Evolutionary conservation across 2,888 invertebrate genomes (phyloP), one percentile per base, ranked within the genome.

Genomic region (Bursaphelenchus okinawaensis): DNA sequence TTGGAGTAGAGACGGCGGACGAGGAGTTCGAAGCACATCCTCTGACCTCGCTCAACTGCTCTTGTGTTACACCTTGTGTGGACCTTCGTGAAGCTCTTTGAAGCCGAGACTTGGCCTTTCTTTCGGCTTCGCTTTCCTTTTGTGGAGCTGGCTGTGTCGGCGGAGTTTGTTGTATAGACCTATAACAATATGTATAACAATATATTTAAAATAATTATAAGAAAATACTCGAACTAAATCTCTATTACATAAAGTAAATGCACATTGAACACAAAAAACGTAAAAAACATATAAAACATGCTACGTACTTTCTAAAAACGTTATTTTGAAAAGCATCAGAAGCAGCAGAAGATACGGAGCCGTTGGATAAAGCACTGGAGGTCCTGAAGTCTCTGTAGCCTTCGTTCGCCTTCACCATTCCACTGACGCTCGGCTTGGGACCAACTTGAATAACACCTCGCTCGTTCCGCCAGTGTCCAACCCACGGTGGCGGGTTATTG

Each of bases 61-160:
- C 75, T n/a, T 65, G n/a, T 3, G 80, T 79, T 63, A 79, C 76
- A 12, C 76, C 78, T 64, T 80, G 79, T 1, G 79, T 79, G 6
- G 78, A 79, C 1, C 79, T 72, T 27, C 80, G 69, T 40, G 76
- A 73, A 54, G 74, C 74, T 24, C 80, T 69, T 62, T 81, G 78
- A 70, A 79, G 71, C 22, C 77, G 65, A 6, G 81, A 72, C 71
- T 80, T 78, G 51, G 75, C 77, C 19, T 79, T 69, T 9, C 81
- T 65, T 56, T 80, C 81, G 9, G 81, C 76, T 60, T 81, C 81
- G 56, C 76, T 76, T 62, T 81, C 81, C 26, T 75, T 74, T 19
- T 75, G 74, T 12, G 71, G 74, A 12, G 77, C 69, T 51, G 77
- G 75, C 51, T 76, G 75, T 19, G 68, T 72, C 7, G 73, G 75